A percentile compares a stretch with the other conserved stretches of the same genome.
phyloP scores from a whole-genome alignment of 2,113 vertebrate genomes.

The Cynopterus brachyotis region DNA sequence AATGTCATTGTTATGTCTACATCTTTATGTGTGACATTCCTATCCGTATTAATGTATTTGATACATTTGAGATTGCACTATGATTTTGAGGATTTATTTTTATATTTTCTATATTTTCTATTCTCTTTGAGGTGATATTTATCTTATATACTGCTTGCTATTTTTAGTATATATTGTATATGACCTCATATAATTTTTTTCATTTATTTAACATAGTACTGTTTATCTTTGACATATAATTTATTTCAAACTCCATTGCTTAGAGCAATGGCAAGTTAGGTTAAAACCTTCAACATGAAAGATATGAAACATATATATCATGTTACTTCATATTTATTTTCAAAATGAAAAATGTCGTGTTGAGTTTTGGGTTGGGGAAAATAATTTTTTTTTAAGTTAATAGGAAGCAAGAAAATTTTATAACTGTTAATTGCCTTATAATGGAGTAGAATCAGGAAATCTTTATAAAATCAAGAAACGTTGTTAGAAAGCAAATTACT shows the following conservation, averaged over 20 bases:
- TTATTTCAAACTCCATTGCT: slow-evolving; percentile 11
- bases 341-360: slow-evolving; percentile 35
- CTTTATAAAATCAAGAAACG: background rate
- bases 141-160: background rate
- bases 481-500: background rate
- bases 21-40: background rate
- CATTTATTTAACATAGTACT: background rate
- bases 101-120: background rate
- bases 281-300: slow-evolving; percentile 21
- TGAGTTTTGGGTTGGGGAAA: background rate
- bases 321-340: background rate
- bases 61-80: slow-evolving; percentile 8
- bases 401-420: slow-evolving; percentile 1
- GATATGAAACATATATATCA: slow-evolving; percentile 48
- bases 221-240: slow-evolving; percentile 27
- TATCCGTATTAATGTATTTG: background rate
- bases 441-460: background rate
- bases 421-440: background rate
- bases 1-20: background rate
- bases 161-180: background rate
- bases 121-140: background rate
- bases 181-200: background rate
- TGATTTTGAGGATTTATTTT: slow-evolving; percentile 24
- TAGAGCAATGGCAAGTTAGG: background rate
- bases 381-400: slow-evolving; percentile 13